These are phyloP conservation scores for Brachionus paranguensis DNA, from an alignment of 1,140 invertebrate genomes.

Conservation along the genomic window DNA sequence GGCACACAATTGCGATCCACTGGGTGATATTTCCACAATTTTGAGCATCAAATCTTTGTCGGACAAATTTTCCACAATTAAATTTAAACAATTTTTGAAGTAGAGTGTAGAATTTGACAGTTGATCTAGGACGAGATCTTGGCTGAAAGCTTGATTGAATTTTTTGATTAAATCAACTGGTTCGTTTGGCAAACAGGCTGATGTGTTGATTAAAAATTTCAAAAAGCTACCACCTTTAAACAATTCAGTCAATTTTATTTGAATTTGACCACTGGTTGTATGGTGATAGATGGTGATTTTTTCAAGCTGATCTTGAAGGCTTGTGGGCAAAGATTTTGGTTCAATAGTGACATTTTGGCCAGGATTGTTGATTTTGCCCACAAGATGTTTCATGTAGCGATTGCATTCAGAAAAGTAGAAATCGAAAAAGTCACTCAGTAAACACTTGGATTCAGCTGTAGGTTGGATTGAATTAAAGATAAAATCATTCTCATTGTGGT, in stretches of 20 bases:
- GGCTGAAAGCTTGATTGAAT: background rate
- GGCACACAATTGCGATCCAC: background rate
- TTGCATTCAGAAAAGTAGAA: slow-evolving; percentile 10
- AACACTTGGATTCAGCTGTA: background rate
- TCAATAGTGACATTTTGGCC: background rate
- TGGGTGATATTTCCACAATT: background rate
- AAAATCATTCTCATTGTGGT: background rate
- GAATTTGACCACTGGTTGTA: background rate
- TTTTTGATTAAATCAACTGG: background rate
- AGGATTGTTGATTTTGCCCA: background rate
- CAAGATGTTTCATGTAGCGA: background rate
- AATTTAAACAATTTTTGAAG: background rate
- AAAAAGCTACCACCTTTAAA: background rate
- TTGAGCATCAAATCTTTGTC: background rate
- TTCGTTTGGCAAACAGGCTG: background rate
- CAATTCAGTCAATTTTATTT: background rate
- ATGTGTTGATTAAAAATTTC: background rate
- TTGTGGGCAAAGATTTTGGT: background rate
- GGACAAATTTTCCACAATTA: background rate
- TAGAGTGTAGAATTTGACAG: background rate
- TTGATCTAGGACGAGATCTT: background rate
- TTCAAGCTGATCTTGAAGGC: background rate
- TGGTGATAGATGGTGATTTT: background rate
- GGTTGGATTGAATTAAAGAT: slow-evolving; percentile 7
- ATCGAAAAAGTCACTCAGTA: background rate